phyloP scores from a whole-genome alignment of 1,140 invertebrate species.

The Homarus americanus region DNA sequence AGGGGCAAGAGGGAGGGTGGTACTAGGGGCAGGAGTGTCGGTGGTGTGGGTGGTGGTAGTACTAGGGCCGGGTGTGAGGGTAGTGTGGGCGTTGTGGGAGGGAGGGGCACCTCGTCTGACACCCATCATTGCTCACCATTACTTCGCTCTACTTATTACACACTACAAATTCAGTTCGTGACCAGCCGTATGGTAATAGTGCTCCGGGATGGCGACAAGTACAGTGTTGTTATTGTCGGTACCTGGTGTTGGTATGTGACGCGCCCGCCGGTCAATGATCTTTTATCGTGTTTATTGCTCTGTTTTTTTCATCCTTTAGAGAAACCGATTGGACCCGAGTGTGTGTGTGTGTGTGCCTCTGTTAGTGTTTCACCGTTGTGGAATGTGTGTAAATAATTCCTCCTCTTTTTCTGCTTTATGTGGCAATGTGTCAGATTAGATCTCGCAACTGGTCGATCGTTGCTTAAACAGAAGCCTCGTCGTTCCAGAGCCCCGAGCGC shows the following conservation, averaged over 20 bases:
- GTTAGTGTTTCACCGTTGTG: neutral
- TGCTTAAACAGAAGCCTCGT: neutral
- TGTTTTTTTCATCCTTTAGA: neutral
- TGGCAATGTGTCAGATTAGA: neutral
- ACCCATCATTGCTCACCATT: slow-evolving; percentile 41
- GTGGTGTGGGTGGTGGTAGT: no score
- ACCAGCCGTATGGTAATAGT: slow-evolving; percentile 25
- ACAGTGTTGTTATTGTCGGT: neutral
- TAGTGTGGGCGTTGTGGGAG: neutral
- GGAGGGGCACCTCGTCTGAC: neutral
- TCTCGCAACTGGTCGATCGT: neutral
- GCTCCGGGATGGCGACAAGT: slow-evolving; percentile 34
- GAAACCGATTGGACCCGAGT: neutral
- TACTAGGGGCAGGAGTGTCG: neutral
- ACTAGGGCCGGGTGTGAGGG: neutral
- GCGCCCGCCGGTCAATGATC: neutral
- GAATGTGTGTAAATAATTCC: neutral
- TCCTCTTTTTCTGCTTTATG: neutral
- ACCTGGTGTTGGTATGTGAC: neutral
- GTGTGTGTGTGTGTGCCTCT: neutral
- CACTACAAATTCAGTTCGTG: slow-evolving; percentile 23
- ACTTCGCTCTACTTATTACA: slow-evolving; percentile 19
- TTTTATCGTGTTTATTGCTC: neutral
- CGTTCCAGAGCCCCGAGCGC: neutral
- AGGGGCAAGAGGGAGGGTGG: no score